phyloP scores from a whole-genome alignment of 2,888 invertebrate species.

The Dioctria linearis region DNA sequence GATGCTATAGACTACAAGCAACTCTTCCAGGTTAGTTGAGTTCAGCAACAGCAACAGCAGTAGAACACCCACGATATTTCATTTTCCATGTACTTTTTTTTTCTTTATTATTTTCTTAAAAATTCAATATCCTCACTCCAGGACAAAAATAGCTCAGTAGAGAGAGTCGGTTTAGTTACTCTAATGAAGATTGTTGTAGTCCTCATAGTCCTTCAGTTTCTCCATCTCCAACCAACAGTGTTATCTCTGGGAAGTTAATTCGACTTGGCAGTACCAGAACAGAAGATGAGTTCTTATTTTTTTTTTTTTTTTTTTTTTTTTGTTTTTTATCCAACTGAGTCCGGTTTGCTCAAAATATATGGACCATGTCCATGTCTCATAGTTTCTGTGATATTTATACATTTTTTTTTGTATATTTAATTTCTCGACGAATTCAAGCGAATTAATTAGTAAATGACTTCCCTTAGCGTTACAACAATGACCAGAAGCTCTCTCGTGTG shows the following conservation, averaged over 20 bases:
- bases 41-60: not conserved
- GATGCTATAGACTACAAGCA: not conserved
- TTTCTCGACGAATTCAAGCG: constrained; percentile 28
- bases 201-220: no score
- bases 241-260: no score
- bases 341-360: not conserved
- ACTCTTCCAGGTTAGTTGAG: no score
- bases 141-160: constrained; percentile 7
- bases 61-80: constrained; percentile 1
- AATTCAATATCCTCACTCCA: constrained; percentile 37
- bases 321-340: not conserved
- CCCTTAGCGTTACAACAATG: not conserved
- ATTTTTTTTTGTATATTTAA: not conserved
- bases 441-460: constrained; percentile 42
- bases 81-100: constrained; percentile 19
- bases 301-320: not conserved
- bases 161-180: no score
- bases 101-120: constrained; percentile 7
- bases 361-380: not conserved
- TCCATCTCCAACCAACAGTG: no score
- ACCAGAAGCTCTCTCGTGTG: no score
- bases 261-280: no score
- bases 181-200: no score
- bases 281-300: no score
- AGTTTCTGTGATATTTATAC: no score